phyloP scores from a whole-genome alignment of 1,140 invertebrate genomes.

The Diorhabda elongata region DNA sequence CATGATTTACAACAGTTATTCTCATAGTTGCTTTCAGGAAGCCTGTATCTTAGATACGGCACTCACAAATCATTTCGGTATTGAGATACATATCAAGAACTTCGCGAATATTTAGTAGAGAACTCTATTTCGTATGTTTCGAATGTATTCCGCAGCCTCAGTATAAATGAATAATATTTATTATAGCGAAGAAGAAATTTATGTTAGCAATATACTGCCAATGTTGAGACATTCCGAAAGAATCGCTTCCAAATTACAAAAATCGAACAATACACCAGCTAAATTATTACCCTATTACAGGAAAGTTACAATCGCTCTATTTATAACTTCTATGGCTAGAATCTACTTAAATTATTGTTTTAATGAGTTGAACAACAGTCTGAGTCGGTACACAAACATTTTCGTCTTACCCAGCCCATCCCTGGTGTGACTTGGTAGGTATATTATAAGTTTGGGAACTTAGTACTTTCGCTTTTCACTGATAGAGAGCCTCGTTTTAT shows the following conservation, averaged over 20 bases:
- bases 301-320: not conserved
- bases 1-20: conserved; percentile 1
- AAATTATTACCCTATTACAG: not conserved
- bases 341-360: not conserved
- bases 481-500: too few relatives aligned
- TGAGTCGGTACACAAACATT: too few relatives aligned
- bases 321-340: not conserved
- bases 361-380: too few relatives aligned
- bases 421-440: too few relatives aligned
- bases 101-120: not conserved
- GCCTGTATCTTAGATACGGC: not conserved
- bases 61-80: not conserved
- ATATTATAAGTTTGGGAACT: too few relatives aligned
- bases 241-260: conserved; percentile 1
- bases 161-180: conserved; percentile 1
- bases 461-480: too few relatives aligned
- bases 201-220: not conserved
- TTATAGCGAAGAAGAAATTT: not conserved
- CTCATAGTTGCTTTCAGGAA: conserved; percentile 1
- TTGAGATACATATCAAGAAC: not conserved
- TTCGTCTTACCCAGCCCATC: too few relatives aligned
- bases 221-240: not conserved
- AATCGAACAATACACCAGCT: not conserved
- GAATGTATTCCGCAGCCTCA: not conserved
- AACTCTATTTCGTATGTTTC: not conserved